A percentile compares a stretch with the other conserved stretches of the same genome.
phyloP scores from a whole-genome alignment of 2,888 invertebrate genomes.

The Ptilodon capucinus region DNA sequence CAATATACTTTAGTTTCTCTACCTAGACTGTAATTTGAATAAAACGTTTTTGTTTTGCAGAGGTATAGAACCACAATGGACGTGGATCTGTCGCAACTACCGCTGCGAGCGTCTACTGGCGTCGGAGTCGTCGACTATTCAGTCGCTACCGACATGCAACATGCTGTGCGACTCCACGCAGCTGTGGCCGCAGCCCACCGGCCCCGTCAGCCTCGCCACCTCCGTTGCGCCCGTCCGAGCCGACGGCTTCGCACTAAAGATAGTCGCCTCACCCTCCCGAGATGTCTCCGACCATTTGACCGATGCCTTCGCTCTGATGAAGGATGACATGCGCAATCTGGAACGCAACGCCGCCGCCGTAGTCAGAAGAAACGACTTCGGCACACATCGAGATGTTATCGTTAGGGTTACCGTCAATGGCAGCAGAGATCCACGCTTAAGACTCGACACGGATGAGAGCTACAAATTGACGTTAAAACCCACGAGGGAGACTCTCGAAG shows the following conservation, averaged over 20 bases:
- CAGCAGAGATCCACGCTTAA: constrained; percentile 80
- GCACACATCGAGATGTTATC: constrained; percentile 67
- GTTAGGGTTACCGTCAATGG: constrained; percentile 81
- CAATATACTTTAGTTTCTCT: no score
- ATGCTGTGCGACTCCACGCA: constrained; percentile 90
- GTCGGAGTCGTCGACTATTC: constrained; percentile 66
- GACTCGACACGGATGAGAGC: constrained; percentile 88
- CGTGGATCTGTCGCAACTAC: constrained; percentile 87
- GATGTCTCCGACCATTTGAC: constrained; percentile 65
- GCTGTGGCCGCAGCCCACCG: constrained; percentile 92
- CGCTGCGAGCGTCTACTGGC: constrained; percentile 85
- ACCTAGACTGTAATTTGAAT: background rate
- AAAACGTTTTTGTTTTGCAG: constrained; percentile 48
- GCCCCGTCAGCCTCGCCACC: constrained; percentile 85
- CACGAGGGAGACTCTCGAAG: constrained; percentile 76
- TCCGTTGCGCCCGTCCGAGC: constrained; percentile 84
- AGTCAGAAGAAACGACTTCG: constrained; percentile 44
- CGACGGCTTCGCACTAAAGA: constrained; percentile 74
- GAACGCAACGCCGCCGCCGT: constrained; percentile 62
- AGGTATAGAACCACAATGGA: constrained; percentile 85
- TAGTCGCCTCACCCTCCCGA: constrained; percentile 58
- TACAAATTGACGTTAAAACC: constrained; percentile 85
- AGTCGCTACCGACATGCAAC: constrained; percentile 88
- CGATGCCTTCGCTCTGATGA: constrained; percentile 78
- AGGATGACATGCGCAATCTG: constrained; percentile 72